Evolutionary conservation across 2,888 invertebrate species (phyloP).

Genomic region (Miltochrista miniata): DNA sequence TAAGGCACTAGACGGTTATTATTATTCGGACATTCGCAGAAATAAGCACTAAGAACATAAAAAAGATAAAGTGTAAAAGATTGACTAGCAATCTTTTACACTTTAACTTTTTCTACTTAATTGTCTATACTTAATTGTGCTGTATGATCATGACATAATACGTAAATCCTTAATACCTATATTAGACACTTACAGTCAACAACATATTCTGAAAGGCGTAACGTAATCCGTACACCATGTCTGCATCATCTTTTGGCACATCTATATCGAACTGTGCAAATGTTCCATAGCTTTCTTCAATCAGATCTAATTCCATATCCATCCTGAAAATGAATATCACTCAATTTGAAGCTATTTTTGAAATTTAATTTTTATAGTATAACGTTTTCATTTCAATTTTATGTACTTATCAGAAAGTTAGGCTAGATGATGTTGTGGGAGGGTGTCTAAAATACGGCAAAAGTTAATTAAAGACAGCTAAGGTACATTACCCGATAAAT

Average conservation of each 20-base stretch:
- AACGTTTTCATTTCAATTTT: too few relatives aligned
- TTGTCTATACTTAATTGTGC: too few relatives aligned
- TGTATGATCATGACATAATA: too few relatives aligned
- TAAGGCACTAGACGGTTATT: too few relatives aligned
- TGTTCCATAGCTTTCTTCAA: constrained; percentile 91
- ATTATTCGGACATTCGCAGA: too few relatives aligned
- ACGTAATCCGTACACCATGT: constrained; percentile 90
- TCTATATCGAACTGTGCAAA: constrained; percentile 86
- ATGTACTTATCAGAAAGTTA: too few relatives aligned
- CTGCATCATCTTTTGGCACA: constrained; percentile 90
- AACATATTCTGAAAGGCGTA: constrained; percentile 91
- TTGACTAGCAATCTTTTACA: too few relatives aligned
- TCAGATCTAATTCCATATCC: constrained; percentile 89
- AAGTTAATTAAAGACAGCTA: not conserved
- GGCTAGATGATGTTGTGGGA: not conserved
- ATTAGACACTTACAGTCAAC: constrained; percentile 78
- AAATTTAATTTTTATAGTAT: too few relatives aligned
- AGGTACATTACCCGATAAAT: constrained; percentile 84
- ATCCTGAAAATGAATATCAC: constrained; percentile 65
- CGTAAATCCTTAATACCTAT: not conserved
- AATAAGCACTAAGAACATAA: too few relatives aligned
- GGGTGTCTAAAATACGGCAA: not conserved
- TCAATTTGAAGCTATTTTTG: too few relatives aligned
- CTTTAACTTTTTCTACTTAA: too few relatives aligned
- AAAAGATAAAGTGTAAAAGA: too few relatives aligned